These are phyloP conservation scores for Daboia siamensis DNA, from an alignment of 2,113 vertebrate species.

Conservation along the genomic window DNA sequence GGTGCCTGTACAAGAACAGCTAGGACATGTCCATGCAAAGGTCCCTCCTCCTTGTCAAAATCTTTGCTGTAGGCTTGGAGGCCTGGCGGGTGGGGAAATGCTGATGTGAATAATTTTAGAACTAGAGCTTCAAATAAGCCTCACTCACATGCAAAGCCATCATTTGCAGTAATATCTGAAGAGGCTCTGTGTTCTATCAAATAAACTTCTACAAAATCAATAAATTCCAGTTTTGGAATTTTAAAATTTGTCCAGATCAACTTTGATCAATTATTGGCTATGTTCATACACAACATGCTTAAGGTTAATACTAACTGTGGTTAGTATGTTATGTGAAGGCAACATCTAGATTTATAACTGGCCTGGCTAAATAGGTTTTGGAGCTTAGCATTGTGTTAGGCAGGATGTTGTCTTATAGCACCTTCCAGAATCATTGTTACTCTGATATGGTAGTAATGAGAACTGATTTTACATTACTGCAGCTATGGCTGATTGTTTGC, in stretches of 20 bases:
- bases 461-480: neutral
- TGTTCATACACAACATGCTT: neutral
- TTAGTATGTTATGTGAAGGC: neutral
- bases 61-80: neutral
- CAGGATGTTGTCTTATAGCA: neutral
- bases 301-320: neutral
- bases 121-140: neutral
- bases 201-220: neutral
- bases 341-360: neutral
- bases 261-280: neutral
- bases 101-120: neutral
- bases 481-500: neutral
- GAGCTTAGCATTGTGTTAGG: neutral
- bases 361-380: neutral
- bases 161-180: neutral
- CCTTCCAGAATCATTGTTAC: neutral
- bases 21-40: neutral
- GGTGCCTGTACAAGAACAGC: neutral
- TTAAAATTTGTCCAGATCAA: neutral
- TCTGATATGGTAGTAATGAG: neutral
- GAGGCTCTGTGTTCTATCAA: neutral
- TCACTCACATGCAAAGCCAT: neutral
- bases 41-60: neutral
- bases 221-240: neutral
- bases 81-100: neutral